A percentile compares a stretch with the other conserved stretches of the same genome.
Conservation (phyloP, 2,113 vertebrate species). For the Takifugu flavidus region DNA sequence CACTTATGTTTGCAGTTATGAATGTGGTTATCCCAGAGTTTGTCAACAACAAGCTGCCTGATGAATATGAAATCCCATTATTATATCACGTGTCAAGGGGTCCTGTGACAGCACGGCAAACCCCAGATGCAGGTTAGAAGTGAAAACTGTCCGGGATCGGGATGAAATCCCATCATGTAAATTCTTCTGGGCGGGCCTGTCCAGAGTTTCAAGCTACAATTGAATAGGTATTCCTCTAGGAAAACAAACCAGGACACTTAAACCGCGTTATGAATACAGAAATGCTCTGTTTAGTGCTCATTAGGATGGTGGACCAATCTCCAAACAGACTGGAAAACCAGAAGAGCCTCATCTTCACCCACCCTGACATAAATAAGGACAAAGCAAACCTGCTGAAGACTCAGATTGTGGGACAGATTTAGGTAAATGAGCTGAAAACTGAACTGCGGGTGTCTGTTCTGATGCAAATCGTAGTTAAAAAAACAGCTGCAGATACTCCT, state of each 20-base stretch:
- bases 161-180: slow-evolving; percentile 13
- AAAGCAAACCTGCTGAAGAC: background rate
- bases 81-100: slow-evolving; percentile 26
- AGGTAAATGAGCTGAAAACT: background rate
- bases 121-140: slow-evolving; percentile 13
- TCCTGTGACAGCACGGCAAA: slow-evolving; percentile 11
- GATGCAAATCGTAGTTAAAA: background rate
- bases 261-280: slow-evolving; percentile 6
- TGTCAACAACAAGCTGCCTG: slow-evolving; percentile 30
- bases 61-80: slow-evolving; percentile 51
- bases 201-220: slow-evolving; percentile 1
- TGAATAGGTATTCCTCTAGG: background rate
- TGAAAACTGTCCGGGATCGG: slow-evolving; percentile 11
- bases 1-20: slow-evolving; percentile 49
- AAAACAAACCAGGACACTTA: slow-evolving; percentile 1
- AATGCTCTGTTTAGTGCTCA: slow-evolving; percentile 29
- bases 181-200: slow-evolving; percentile 9
- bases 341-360: slow-evolving; percentile 4
- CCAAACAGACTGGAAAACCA: slow-evolving; percentile 25
- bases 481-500: slow-evolving; percentile 9
- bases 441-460: background rate
- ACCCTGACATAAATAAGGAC: background rate
- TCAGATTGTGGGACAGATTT: slow-evolving; percentile 7
- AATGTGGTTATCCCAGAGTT: slow-evolving; percentile 45
- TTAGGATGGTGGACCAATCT: slow-evolving; percentile 24